Evolutionary conservation across 2,797 vertebrate species (phyloP).

Genomic region (Thamnophis elegans): DNA sequence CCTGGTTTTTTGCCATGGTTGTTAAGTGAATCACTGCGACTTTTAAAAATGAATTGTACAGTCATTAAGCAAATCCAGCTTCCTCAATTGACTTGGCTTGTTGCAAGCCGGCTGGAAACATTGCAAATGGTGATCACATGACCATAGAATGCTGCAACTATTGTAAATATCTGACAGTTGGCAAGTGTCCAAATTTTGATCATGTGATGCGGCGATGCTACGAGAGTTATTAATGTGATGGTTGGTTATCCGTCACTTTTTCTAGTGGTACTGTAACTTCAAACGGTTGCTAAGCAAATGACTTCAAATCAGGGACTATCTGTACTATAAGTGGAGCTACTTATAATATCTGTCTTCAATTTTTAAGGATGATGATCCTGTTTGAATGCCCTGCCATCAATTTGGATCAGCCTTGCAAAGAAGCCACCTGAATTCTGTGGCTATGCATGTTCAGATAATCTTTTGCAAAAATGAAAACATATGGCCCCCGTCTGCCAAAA

Average conservation of each 20-base stretch:
- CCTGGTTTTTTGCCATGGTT: neutral
- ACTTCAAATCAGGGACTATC: neutral
- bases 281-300: neutral
- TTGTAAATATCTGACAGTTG: neutral
- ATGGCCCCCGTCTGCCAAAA: neutral
- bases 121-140: neutral
- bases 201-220: neutral
- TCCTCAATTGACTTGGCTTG: neutral
- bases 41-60: neutral
- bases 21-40: neutral
- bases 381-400: neutral
- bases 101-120: neutral
- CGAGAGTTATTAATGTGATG: neutral
- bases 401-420: neutral
- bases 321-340: neutral
- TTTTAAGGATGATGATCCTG: neutral
- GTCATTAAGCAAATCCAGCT: neutral
- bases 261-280: neutral
- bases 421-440: neutral
- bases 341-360: neutral
- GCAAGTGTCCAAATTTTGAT: neutral
- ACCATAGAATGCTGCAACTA: neutral
- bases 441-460: no score
- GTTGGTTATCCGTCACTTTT: neutral
- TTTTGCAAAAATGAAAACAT: neutral